These are phyloP conservation scores for Yponomeuta sedellus DNA, from an alignment of 2,888 invertebrate genomes.

Conservation along the genomic window DNA sequence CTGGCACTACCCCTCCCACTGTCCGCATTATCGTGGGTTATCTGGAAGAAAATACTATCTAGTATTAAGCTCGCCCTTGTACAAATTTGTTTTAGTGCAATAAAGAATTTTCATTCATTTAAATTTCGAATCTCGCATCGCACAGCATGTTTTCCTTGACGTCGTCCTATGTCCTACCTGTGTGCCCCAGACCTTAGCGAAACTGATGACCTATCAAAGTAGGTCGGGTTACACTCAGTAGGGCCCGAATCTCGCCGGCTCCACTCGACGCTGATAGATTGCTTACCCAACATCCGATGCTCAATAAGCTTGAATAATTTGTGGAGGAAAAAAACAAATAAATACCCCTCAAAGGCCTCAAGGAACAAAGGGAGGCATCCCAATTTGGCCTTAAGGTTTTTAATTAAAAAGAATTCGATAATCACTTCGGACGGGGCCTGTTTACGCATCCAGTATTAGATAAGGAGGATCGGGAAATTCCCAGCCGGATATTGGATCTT, in stretches of 20 bases:
- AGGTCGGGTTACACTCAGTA: conserved; percentile 33
- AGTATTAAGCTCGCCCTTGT: too few species aligned
- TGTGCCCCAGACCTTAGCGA: too few species aligned
- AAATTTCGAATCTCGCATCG: too few species aligned
- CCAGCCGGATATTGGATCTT: conserved; percentile 12
- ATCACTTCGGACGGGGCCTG: conserved; percentile 31
- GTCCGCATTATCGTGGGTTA: too few species aligned
- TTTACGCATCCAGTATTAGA: conserved; percentile 24
- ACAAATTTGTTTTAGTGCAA: too few species aligned
- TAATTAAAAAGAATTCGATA: conserved; percentile 43
- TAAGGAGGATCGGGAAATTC: neutral
- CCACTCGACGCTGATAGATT: conserved; percentile 43
- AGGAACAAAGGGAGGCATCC: conserved; percentile 41
- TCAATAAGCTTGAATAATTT: conserved; percentile 63
- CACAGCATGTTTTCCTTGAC: too few species aligned
- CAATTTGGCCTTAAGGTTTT: conserved; percentile 43
- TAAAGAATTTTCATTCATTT: too few species aligned
- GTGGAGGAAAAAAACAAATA: conserved; percentile 43
- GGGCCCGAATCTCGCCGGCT: neutral
- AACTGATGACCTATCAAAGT: conserved; percentile 45
- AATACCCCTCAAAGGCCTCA: conserved; percentile 35
- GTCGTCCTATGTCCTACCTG: too few species aligned
- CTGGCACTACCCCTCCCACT: too few species aligned
- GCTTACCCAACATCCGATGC: conserved; percentile 46
- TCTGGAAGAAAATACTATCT: too few species aligned